These are phyloP conservation scores for Petrocephalus zakoni DNA, from an alignment of 2,113 vertebrate genomes.

Conservation along the genomic window DNA sequence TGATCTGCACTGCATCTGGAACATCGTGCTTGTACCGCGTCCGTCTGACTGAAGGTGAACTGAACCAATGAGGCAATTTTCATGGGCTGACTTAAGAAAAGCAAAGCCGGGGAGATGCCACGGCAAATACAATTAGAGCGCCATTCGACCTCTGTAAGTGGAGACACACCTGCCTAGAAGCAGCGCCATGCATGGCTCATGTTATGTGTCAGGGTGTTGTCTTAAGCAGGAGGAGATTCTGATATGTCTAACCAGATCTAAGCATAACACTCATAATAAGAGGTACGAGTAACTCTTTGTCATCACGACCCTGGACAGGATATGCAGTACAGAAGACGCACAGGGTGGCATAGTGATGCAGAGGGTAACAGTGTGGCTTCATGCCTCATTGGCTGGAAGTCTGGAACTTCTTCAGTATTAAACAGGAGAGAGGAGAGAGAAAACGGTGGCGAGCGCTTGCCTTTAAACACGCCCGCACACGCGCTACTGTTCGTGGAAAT, in stretches of 20 bases:
- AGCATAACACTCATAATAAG: not conserved
- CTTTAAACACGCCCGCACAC: constrained; percentile 32
- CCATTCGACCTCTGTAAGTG: not conserved
- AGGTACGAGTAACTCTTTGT: not conserved
- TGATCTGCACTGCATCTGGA: not conserved
- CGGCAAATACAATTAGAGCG: not conserved
- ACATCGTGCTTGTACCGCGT: not conserved
- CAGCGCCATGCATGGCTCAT: not conserved
- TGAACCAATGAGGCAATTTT: not conserved
- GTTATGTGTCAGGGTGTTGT: not conserved
- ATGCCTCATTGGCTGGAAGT: not conserved
- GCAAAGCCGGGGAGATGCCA: not conserved
- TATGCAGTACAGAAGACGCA: not conserved
- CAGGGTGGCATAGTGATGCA: not conserved
- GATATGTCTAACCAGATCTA: not conserved
- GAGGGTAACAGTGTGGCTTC: not conserved
- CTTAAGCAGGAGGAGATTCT: not conserved
- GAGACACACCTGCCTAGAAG: not conserved
- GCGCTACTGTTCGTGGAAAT: not conserved
- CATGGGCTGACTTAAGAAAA: not conserved
- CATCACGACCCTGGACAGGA: not conserved
- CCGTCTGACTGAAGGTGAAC: not conserved
- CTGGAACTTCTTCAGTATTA: not conserved
- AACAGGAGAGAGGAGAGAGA: not conserved
- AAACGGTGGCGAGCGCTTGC: not conserved